Evolutionary conservation across 2,797 vertebrate species (phyloP).

Genomic region (Takifugu rubripes): DNA sequence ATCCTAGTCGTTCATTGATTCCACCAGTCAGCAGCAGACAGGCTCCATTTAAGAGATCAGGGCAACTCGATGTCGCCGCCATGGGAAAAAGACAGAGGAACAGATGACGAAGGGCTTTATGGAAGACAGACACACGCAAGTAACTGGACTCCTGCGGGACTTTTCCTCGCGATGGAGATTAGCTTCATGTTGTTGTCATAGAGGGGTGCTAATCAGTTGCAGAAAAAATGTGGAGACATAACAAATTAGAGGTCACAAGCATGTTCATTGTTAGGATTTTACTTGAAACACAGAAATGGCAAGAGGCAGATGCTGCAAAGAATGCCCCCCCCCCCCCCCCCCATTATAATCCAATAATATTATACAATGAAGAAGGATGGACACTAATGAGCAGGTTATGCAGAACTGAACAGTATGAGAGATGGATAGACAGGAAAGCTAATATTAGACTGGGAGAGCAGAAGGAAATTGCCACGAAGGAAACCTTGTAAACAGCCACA

Average conservation of each 20-base stretch:
- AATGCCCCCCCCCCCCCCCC: too few relatives aligned
- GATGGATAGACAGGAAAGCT: conserved; percentile 31
- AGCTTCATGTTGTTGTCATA: conserved; percentile 9
- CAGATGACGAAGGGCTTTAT: conserved; percentile 38
- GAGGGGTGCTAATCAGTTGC: conserved; percentile 21
- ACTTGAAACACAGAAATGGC: too few relatives aligned
- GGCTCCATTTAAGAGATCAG: conserved; percentile 20
- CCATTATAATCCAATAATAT: neutral
- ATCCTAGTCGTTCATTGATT: neutral
- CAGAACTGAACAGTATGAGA: conserved; percentile 13
- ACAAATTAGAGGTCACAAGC: conserved; percentile 14
- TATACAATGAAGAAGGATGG: neutral
- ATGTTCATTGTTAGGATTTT: neutral
- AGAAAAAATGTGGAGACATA: conserved; percentile 21
- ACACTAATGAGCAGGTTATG: conserved; percentile 41
- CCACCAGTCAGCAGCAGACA: neutral
- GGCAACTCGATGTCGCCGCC: conserved; percentile 35
- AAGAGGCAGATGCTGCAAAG: neutral
- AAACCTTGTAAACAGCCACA: conserved; percentile 47
- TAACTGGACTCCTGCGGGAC: conserved; percentile 44
- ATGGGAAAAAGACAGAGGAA: conserved; percentile 39
- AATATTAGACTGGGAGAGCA: conserved; percentile 11
- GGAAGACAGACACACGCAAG: conserved; percentile 30
- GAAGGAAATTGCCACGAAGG: conserved; percentile 39
- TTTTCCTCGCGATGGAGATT: conserved; percentile 34